Conservation (phyloP, 2,888 invertebrate species). For the Heteromyza rotundicornis region DNA sequence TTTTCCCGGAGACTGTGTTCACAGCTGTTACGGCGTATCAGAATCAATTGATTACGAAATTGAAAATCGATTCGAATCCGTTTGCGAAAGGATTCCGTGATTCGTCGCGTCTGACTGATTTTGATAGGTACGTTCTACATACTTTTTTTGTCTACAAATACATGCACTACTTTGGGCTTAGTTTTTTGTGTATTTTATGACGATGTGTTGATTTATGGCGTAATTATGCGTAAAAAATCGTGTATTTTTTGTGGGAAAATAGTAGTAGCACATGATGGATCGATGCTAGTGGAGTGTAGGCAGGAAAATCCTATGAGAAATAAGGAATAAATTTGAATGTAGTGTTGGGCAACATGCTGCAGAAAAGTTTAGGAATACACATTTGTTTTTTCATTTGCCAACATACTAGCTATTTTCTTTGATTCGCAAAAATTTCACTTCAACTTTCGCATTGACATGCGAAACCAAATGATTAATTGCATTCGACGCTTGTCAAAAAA, state of each 20-base stretch:
- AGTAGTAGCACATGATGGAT: no score
- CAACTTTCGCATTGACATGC: background rate
- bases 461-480: constrained; percentile 24
- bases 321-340: no score
- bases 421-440: no score
- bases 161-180: background rate
- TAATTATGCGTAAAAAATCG: no score
- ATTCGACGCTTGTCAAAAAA: constrained; percentile 27
- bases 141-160: background rate
- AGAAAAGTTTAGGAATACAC: no score
- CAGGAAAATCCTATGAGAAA: no score
- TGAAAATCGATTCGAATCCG: constrained; percentile 99
- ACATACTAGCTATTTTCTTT: no score
- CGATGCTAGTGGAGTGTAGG: no score
- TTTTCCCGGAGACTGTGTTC: constrained; percentile 97
- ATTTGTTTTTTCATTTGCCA: no score
- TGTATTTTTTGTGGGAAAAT: no score
- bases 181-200: constrained; percentile 15
- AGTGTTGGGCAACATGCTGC: no score
- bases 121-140: constrained; percentile 73
- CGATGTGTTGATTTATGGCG: constrained; percentile 40
- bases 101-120: constrained; percentile 92
- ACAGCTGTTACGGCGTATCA: constrained; percentile 99
- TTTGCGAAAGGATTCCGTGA: constrained; percentile 98
- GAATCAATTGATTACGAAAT: constrained; percentile 97